A percentile compares a stretch with the other conserved stretches of the same genome.
Conservation (phyloP, 2,113 vertebrate species). For the Zapus hudsonius region DNA sequence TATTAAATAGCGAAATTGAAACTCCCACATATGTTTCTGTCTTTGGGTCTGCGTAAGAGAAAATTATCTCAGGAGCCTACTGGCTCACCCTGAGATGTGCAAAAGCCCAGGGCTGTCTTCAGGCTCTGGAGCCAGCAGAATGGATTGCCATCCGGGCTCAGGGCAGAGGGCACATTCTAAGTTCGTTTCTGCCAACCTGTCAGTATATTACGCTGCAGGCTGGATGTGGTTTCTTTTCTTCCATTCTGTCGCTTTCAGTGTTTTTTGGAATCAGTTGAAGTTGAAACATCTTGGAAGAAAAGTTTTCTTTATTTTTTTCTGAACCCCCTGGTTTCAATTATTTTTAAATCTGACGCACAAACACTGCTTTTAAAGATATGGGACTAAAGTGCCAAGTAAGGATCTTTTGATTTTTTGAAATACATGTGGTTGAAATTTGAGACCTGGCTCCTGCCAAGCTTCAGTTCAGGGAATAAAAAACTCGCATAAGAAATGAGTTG, state of each 20-base stretch:
- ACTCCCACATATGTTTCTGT: constrained; percentile 34
- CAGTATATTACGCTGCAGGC: background rate
- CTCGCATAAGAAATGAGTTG: constrained; percentile 91
- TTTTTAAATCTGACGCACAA: constrained; percentile 90
- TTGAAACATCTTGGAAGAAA: constrained; percentile 89
- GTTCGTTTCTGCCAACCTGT: fast-evolving
- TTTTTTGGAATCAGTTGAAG: constrained; percentile 85
- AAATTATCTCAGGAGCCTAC: constrained; percentile 11
- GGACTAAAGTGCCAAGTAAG: constrained; percentile 88
- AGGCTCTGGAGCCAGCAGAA: background rate
- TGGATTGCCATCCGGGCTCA: background rate
- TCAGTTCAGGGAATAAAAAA: constrained; percentile 89
- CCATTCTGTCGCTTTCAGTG: constrained; percentile 78
- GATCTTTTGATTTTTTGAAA: constrained; percentile 92
- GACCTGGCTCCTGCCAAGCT: constrained; percentile 92
- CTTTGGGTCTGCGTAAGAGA: constrained; percentile 20
- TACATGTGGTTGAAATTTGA: constrained; percentile 99
- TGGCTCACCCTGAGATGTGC: background rate
- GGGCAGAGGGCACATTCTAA: background rate
- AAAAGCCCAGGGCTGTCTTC: background rate
- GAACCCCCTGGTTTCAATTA: constrained; percentile 89
- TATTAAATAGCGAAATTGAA: constrained; percentile 30
- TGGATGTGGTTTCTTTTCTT: constrained; percentile 54
- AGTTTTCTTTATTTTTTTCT: constrained; percentile 71
- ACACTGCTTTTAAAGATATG: constrained; percentile 91